phyloP scores from a whole-genome alignment of 53 echinoderm and acorn worm species.

The Holothuria scabra region DNA sequence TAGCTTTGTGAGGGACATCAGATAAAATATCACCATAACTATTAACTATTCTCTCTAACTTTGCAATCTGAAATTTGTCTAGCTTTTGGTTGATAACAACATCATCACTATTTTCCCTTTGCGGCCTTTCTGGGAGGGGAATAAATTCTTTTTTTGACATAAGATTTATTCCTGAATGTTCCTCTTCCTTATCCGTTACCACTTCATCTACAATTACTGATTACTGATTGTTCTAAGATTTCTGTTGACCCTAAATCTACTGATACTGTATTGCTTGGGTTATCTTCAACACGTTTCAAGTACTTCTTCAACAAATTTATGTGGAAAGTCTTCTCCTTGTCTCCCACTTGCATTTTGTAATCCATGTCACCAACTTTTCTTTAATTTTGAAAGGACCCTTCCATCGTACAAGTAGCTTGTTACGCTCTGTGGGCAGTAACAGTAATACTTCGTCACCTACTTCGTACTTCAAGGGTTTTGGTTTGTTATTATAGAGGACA shows the following conservation, averaged over 20 bases:
- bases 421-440: too few species aligned
- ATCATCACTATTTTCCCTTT: neutral
- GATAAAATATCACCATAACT: constrained; percentile 10
- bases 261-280: neutral
- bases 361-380: too few species aligned
- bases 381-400: too few species aligned
- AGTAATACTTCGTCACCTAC: constrained; percentile 30
- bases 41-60: neutral
- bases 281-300: neutral
- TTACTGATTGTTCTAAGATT: too few species aligned
- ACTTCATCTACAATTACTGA: constrained; percentile 12
- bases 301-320: constrained; percentile 10
- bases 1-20: constrained; percentile 29
- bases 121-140: constrained; percentile 12
- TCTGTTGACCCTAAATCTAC: neutral
- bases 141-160: constrained; percentile 5
- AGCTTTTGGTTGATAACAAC: constrained; percentile 20
- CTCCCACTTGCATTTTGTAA: constrained; percentile 8
- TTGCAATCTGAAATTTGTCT: neutral
- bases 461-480: constrained; percentile 42
- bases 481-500: constrained; percentile 46
- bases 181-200: neutral
- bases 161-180: neutral
- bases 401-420: too few species aligned
- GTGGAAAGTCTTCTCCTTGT: constrained; percentile 8